Conservation (phyloP, 2,797 vertebrate species). For the Muscicapa striata region DNA sequence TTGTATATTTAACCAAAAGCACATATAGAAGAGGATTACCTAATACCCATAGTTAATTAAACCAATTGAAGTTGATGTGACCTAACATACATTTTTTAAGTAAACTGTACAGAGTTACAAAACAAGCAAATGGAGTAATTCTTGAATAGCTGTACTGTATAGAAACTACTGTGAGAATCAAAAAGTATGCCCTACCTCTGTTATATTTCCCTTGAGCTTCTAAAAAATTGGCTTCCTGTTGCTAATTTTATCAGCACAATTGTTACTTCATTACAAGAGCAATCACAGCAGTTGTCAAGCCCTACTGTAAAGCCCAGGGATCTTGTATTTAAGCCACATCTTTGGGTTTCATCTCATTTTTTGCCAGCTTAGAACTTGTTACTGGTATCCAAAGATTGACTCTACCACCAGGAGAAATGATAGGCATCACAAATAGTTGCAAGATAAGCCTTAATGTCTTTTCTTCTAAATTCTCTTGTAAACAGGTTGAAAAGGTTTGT, state of each 20-base stretch:
- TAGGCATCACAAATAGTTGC: background rate
- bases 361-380: background rate
- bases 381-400: background rate
- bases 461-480: background rate
- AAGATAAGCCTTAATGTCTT: conserved; percentile 16
- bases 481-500: background rate
- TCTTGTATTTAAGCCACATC: background rate
- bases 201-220: background rate
- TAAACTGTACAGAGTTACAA: conserved; percentile 8
- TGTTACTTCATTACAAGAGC: conserved; percentile 8
- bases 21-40: background rate
- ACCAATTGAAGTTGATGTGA: background rate
- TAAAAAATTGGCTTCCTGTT: background rate
- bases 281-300: background rate
- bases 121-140: background rate
- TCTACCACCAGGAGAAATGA: background rate
- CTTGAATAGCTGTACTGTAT: conserved; percentile 28
- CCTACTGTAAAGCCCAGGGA: background rate
- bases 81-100: background rate
- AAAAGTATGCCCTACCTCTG: conserved; percentile 10
- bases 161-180: conserved; percentile 43
- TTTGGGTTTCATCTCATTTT: conserved; percentile 6
- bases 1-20: conserved; percentile 18
- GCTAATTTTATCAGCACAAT: background rate
- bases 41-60: background rate